Conservation (phyloP, 1,140 invertebrate genomes). For the Nomia melanderi region DNA sequence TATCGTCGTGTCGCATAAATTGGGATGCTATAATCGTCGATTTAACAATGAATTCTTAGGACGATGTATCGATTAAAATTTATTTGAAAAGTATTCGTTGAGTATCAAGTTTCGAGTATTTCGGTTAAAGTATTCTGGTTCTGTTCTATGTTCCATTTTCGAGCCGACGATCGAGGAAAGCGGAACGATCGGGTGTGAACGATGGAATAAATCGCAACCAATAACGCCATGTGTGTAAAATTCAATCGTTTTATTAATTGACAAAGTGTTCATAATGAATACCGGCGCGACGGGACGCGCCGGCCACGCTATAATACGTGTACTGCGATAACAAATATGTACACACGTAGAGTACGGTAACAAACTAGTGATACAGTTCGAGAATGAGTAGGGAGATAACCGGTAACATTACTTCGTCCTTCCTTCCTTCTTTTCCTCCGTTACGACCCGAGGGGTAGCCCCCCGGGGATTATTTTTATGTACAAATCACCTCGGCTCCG, state of each 20-base stretch:
- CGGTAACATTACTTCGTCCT: slow-evolving; percentile 21
- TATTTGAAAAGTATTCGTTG: no score
- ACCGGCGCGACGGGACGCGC: slow-evolving; percentile 64
- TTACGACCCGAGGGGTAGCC: not conserved
- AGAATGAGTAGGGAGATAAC: slow-evolving; percentile 68
- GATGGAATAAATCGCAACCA: slow-evolving; percentile 17
- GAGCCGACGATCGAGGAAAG: no score
- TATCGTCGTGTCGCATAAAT: no score
- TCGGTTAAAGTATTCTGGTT: no score
- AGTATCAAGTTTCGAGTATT: no score
- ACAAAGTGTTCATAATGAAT: slow-evolving; percentile 81
- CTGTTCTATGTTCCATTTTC: no score
- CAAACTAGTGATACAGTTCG: slow-evolving; percentile 79
- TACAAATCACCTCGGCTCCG: slow-evolving; percentile 52
- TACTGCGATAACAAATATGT: slow-evolving; percentile 78
- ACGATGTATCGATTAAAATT: no score
- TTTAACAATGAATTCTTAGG: no score
- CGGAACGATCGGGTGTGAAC: no score
- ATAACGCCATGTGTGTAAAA: slow-evolving; percentile 69
- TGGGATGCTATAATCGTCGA: no score
- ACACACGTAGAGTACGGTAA: slow-evolving; percentile 77
- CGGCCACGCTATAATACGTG: slow-evolving; percentile 58
- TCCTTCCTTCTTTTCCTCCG: not conserved
- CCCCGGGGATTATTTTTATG: slow-evolving; percentile 19
- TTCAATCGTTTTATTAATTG: slow-evolving; percentile 81